Base-by-base conservation (phyloP, 2,888 invertebrate species). In the Actias luna region DNA sequence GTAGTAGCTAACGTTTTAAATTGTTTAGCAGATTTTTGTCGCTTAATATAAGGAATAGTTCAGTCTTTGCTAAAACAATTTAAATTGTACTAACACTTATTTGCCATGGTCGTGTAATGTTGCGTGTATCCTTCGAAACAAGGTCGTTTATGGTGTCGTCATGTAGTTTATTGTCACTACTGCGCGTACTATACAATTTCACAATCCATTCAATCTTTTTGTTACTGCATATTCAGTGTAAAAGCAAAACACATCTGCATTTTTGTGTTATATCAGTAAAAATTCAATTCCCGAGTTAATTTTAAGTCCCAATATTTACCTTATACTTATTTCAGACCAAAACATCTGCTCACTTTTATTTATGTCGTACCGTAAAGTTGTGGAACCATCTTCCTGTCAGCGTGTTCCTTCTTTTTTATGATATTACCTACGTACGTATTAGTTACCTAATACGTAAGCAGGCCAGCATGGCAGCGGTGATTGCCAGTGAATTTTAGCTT, bases 71-170 rank as follows among this genome's bases (percentile, higher is more conserved):
- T 42, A 16, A 39, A 59, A 31, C 35, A 58, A 46, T 65, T 62
- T 31, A 62, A 62, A 50, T 12, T 18, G 55, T 35, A 50, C 25
- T 14, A 55, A n/a, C 29, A 55, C 25, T 29, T 29, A 55, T 55
- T 55, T 55, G 5, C 55, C 14, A 42, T 57, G 42, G 57, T 61
- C 63, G 69, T 65, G 75, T 76, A 77, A 77, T 70, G 74, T 83
- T 70, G 78, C 79, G 75, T 81, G 79, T 73, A 78, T 79, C 76
- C 78, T 77, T 71, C 33, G 42, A 35, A 46, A 67, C 83, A 83
- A 84, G 83, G 84, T 75, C 77, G 67, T 55, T 50, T 39, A 61
- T 61, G 22, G 62, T 67, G 62, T 55, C 60, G 67, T 62, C 50
- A 68, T 55, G 29, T 58, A 22, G 42, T 39, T 42, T 57, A 58